phyloP scores from a whole-genome alignment of 2,797 vertebrate genomes.

The Chromobotia macracanthus region DNA sequence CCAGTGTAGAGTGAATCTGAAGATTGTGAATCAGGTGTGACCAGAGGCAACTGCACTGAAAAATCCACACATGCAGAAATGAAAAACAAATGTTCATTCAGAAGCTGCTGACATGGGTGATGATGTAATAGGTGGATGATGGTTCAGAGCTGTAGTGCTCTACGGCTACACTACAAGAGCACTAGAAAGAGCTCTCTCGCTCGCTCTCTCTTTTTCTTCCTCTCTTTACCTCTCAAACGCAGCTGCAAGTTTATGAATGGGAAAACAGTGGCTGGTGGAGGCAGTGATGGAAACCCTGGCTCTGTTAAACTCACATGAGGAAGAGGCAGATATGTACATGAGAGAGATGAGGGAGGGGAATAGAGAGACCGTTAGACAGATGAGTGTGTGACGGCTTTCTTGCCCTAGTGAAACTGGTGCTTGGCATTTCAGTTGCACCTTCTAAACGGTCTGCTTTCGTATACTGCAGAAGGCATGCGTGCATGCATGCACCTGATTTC shows the following conservation, averaged over 20 bases:
- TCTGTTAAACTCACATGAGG: conserved; percentile 54
- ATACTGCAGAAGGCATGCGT: conserved; percentile 40
- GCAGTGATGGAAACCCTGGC: conserved; percentile 57
- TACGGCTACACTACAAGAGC: conserved; percentile 30
- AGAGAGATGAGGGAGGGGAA: conserved; percentile 46
- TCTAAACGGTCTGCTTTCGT: conserved; percentile 14
- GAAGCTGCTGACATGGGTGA: conserved; percentile 32
- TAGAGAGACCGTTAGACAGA: conserved; percentile 17
- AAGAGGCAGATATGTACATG: conserved; percentile 50
- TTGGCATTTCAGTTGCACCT: conserved; percentile 23
- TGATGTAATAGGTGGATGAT: conserved; percentile 35
- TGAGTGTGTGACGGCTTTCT: conserved; percentile 23
- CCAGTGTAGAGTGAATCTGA: background rate
- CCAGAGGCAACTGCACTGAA: background rate
- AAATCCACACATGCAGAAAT: background rate
- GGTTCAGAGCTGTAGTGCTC: conserved; percentile 42
- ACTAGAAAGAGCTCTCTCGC: conserved; percentile 34
- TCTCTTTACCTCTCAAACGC: conserved; percentile 47
- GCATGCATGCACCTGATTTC: conserved; percentile 4
- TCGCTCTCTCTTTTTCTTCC: conserved; percentile 26
- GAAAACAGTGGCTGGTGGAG: conserved; percentile 51
- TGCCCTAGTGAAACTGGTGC: background rate
- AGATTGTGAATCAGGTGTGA: conserved; percentile 26
- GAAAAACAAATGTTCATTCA: conserved; percentile 33
- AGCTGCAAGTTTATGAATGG: conserved; percentile 73